These are phyloP conservation scores for Dipodomys stephensi DNA, from an alignment of 2,113 vertebrate species.

Conservation along the genomic window DNA sequence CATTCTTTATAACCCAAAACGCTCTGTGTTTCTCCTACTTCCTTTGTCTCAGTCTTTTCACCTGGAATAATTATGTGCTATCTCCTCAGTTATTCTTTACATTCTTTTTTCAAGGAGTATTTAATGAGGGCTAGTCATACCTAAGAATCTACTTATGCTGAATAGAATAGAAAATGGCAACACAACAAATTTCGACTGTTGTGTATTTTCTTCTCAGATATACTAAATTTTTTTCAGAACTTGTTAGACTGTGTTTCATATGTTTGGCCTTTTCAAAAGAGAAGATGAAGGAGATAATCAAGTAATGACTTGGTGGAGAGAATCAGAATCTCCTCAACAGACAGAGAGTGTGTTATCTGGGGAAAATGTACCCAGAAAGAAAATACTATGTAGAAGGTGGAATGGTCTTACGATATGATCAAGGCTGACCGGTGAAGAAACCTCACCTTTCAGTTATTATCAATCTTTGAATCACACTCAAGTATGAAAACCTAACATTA, in stretches of 20 bases:
- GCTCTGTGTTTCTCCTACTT: background rate
- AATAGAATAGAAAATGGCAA: background rate
- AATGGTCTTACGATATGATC: no score
- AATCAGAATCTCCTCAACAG: background rate
- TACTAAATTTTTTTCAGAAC: background rate
- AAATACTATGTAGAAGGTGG: background rate
- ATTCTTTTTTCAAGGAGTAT: background rate
- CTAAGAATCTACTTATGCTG: background rate
- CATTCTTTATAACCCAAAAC: background rate
- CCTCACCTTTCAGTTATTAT: background rate
- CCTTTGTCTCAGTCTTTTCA: background rate
- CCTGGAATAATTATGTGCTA: background rate
- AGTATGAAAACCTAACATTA: background rate
- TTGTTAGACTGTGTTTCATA: background rate
- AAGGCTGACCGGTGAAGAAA: background rate
- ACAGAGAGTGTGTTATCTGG: background rate
- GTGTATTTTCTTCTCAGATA: background rate
- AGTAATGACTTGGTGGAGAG: background rate
- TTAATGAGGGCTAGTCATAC: background rate
- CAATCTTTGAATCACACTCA: background rate
- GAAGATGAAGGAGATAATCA: background rate
- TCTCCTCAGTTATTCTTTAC: background rate
- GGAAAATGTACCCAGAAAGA: background rate
- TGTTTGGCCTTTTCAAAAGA: background rate
- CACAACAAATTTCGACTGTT: background rate